phyloP scores from a whole-genome alignment of 2,113 vertebrate species.

The Dryoscopus gambensis region DNA sequence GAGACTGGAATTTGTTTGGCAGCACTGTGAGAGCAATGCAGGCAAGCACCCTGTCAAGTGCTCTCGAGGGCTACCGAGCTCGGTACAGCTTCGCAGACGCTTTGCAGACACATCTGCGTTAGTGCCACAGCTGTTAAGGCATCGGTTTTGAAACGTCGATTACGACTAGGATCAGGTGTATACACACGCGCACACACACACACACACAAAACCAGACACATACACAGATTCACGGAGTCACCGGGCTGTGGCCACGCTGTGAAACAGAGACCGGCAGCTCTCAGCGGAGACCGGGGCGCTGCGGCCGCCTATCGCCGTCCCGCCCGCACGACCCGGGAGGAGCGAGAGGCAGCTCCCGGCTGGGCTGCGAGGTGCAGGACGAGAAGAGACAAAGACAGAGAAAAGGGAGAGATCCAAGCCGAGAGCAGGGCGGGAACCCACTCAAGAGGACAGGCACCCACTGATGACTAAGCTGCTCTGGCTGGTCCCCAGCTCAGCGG shows the following conservation, averaged over 20 bases:
- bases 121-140: too few relatives aligned
- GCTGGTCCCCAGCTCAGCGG: not conserved
- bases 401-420: not conserved
- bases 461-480: not conserved
- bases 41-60: fast-evolving
- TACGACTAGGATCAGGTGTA: too few relatives aligned
- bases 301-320: not conserved
- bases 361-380: not conserved
- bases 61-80: not conserved
- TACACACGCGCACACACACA: fast-evolving
- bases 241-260: fast-evolving
- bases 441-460: not conserved
- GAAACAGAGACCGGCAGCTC: fast-evolving
- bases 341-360: not conserved
- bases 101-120: fast-evolving
- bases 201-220: not conserved
- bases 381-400: not conserved
- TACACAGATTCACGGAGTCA: not conserved
- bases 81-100: not conserved
- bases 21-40: not conserved
- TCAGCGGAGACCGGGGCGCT: fast-evolving
- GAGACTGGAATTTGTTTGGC: not conserved
- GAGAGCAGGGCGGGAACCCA: not conserved
- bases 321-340: not conserved
- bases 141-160: fast-evolving